These are phyloP conservation scores for Tamias sibiricus DNA, from an alignment of 2,113 vertebrate genomes.

Conservation along the genomic window DNA sequence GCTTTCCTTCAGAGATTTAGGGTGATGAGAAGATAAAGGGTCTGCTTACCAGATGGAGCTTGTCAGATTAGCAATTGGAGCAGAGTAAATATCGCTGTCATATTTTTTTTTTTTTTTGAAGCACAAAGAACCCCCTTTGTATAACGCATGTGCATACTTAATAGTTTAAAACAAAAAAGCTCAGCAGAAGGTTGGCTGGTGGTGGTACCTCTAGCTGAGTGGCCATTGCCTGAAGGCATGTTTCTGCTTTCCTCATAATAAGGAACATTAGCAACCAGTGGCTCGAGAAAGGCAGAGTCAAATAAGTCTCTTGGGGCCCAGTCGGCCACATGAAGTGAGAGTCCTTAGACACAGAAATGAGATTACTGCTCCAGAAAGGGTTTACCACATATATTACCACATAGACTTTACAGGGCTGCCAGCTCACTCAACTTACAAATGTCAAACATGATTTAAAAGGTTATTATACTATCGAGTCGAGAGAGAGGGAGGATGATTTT, in stretches of 20 bases:
- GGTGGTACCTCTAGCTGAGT: conserved; percentile 79
- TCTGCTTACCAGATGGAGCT: conserved; percentile 89
- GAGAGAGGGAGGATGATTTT: conserved; percentile 82
- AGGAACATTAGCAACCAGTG: conserved; percentile 94
- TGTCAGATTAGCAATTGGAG: conserved; percentile 89
- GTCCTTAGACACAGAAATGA: conserved; percentile 93
- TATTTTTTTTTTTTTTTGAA: conserved; percentile 65
- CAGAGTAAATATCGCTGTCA: conserved; percentile 84
- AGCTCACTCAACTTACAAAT: conserved; percentile 91
- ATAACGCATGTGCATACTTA: conserved; percentile 88
- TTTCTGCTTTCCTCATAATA: conserved; percentile 85
- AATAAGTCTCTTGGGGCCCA: conserved; percentile 87
- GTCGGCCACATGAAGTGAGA: conserved; percentile 89
- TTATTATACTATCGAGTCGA: conserved; percentile 89
- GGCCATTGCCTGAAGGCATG: conserved; percentile 85
- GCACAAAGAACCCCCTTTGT: conserved; percentile 85
- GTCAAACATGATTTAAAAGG: conserved; percentile 95
- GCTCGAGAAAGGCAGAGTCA: conserved; percentile 87
- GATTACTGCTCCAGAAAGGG: conserved; percentile 90
- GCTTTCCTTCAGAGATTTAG: conserved; percentile 86
- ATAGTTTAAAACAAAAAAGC: conserved; percentile 66
- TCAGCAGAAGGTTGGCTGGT: conserved; percentile 87
- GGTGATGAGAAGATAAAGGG: conserved; percentile 86
- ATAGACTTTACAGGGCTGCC: conserved; percentile 89
- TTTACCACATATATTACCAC: conserved; percentile 89